Evolutionary conservation across 64 coral and sea anemone genomes (phyloP).

Genomic region (Pachyseris speciosa): DNA sequence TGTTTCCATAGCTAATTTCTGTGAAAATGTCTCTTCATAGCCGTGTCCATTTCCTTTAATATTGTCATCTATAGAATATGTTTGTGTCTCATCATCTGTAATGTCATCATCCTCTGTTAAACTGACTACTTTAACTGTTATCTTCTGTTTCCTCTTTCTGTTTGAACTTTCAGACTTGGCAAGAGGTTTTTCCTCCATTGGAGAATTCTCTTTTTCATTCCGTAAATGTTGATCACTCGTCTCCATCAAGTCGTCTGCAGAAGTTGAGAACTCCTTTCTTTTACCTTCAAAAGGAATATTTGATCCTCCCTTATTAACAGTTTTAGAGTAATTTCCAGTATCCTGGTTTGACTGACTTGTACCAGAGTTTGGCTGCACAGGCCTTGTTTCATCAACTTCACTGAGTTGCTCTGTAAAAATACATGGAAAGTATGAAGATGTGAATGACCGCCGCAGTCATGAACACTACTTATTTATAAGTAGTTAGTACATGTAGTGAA

Average conservation of each 20-base stretch:
- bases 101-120: conserved; percentile 5
- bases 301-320: not conserved
- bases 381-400: conserved; percentile 3
- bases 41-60: conserved; percentile 2
- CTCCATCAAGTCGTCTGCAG: not conserved
- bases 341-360: conserved; percentile 3
- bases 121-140: not conserved
- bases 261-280: not conserved
- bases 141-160: conserved; percentile 35
- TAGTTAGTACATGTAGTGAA: too few relatives aligned
- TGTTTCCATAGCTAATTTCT: conserved; percentile 27
- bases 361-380: not conserved
- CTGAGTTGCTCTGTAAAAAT: not conserved
- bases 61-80: conserved; percentile 20
- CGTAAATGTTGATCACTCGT: not conserved
- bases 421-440: not conserved
- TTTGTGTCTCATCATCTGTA: conserved; percentile 37
- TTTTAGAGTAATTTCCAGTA: not conserved
- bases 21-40: conserved; percentile 27
- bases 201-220: not conserved
- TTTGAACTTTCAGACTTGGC: not conserved
- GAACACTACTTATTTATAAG: not conserved
- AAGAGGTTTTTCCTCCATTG: not conserved
- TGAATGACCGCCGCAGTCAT: not conserved
- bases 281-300: not conserved